Conservation (phyloP, 2,113 vertebrate species). For the Chaenocephalus aceratus region DNA sequence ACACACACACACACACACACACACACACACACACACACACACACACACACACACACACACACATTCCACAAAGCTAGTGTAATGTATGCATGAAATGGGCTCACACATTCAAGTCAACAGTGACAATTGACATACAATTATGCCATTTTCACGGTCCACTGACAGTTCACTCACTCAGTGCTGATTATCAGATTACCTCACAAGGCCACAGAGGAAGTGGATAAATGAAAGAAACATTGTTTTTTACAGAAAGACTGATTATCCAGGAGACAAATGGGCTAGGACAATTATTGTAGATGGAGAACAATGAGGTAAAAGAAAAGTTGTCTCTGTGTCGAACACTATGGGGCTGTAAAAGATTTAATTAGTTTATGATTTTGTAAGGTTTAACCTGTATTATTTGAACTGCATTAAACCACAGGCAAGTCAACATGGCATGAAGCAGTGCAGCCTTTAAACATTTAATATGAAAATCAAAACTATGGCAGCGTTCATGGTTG, state of each 20-base stretch:
- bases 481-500: not conserved
- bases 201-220: constrained; percentile 33
- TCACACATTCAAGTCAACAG: constrained; percentile 25
- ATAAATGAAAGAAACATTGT: constrained; percentile 2
- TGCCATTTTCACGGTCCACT: constrained; percentile 16
- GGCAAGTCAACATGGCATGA: not conserved
- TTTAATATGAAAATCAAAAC: not conserved
- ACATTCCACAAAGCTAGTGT: not conserved
- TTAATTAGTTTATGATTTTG: constrained; percentile 6
- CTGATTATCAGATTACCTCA: constrained; percentile 38
- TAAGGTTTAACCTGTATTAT: not conserved
- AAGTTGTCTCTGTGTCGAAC: not conserved
- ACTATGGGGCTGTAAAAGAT: not conserved
- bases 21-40: constrained; percentile 10
- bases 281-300: constrained; percentile 3
- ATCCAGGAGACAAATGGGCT: constrained; percentile 9
- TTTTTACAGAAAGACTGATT: constrained; percentile 36
- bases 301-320: constrained; percentile 19
- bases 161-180: constrained; percentile 15
- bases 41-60: too few relatives aligned
- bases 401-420: not conserved
- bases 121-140: constrained; percentile 45
- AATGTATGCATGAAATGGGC: constrained; percentile 42
- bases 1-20: not conserved
- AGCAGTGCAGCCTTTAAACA: not conserved